Evolutionary conservation across 2,113 vertebrate species (phyloP).

Genomic region (Elachura formosa): DNA sequence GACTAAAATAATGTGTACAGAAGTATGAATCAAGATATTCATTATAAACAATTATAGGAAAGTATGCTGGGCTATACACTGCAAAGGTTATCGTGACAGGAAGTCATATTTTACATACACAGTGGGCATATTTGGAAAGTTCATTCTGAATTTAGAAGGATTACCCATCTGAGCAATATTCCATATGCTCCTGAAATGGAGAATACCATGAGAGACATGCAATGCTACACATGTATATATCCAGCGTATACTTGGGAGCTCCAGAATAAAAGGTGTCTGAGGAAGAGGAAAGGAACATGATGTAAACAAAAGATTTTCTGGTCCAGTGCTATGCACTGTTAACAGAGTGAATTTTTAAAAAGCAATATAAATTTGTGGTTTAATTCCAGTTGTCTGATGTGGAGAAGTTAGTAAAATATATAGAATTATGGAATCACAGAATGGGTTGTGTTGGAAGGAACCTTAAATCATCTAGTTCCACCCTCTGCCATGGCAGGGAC

Average conservation of each 20-base stretch:
- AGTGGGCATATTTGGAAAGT: constrained; percentile 31
- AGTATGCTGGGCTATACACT: constrained; percentile 21
- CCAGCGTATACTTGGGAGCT: background rate
- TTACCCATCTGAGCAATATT: constrained; percentile 25
- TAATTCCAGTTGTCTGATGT: background rate
- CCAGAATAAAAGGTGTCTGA: background rate
- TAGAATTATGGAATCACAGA: fast-evolving
- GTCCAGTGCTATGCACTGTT: background rate
- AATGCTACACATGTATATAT: background rate
- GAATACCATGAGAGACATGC: background rate
- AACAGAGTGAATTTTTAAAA: background rate
- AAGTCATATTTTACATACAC: constrained; percentile 44
- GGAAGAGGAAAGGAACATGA: background rate
- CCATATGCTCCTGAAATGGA: background rate
- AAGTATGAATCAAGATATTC: constrained; percentile 37
- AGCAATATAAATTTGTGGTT: background rate
- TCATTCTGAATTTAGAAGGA: constrained; percentile 15
- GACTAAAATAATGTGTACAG: background rate
- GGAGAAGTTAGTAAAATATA: background rate
- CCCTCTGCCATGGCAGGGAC: background rate
- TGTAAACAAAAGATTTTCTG: background rate
- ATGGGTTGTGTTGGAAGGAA: background rate
- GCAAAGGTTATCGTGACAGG: constrained; percentile 47
- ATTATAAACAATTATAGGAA: constrained; percentile 48
- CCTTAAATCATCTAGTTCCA: background rate